phyloP scores from a whole-genome alignment of 1,140 invertebrate species.

The Grapholita molesta region DNA sequence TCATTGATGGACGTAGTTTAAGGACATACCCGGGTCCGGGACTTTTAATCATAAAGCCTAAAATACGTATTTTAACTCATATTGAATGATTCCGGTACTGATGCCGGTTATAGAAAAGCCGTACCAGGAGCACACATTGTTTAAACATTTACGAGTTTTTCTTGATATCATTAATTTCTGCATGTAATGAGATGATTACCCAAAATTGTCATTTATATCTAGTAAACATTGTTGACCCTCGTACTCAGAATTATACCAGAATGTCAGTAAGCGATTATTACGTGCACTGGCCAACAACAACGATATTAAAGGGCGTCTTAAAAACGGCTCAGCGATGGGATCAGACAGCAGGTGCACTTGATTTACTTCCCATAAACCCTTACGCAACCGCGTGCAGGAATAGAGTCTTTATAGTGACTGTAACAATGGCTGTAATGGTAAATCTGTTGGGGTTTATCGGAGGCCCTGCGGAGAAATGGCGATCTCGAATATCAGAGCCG shows the following conservation, averaged over 20 bases:
- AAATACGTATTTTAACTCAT: no score
- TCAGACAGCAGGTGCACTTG: conserved; percentile 40
- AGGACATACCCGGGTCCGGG: no score
- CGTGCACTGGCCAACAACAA: not conserved
- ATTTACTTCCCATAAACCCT: conserved; percentile 45
- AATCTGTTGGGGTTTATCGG: not conserved
- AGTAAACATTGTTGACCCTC: not conserved
- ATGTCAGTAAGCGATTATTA: not conserved
- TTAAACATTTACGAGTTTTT: not conserved
- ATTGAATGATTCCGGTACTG: no score
- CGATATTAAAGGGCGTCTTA: conserved; percentile 8
- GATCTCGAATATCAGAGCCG: conserved; percentile 8
- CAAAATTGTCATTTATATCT: no score
- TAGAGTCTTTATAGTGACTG: not conserved
- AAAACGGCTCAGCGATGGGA: conserved; percentile 11
- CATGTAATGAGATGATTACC: no score
- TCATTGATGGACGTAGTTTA: no score
- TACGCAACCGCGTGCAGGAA: not conserved
- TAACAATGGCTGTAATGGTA: not conserved
- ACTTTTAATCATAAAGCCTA: no score
- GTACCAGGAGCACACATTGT: not conserved
- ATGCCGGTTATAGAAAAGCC: no score
- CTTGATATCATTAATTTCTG: no score
- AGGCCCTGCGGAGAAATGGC: not conserved
- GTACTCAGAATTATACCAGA: not conserved